Evolutionary conservation across 2,113 vertebrate species (phyloP).

Genomic region (Odocoileus virginianus): DNA sequence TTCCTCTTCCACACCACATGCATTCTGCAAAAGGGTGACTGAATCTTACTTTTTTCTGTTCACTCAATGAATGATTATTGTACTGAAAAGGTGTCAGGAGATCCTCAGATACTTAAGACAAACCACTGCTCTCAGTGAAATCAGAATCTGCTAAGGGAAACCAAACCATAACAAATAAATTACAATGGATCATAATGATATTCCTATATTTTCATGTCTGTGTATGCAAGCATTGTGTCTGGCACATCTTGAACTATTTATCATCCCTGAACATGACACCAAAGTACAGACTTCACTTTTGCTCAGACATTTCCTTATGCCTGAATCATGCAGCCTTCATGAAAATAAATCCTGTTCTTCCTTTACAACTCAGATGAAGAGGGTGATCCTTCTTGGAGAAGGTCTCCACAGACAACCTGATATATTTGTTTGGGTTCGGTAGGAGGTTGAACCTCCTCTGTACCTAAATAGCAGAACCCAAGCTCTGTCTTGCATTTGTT

Average conservation of each 20-base stretch:
- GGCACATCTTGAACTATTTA: neutral
- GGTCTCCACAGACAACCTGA: neutral
- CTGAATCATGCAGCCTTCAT: neutral
- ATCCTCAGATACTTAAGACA: neutral
- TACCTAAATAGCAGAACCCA: neutral
- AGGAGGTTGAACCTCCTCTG: neutral
- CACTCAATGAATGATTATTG: neutral
- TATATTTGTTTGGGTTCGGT: neutral
- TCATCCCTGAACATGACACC: neutral
- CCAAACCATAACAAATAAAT: neutral
- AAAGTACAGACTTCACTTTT: neutral
- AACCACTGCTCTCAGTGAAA: neutral
- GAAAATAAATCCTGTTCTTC: neutral
- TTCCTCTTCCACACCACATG: neutral
- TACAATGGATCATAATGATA: neutral
- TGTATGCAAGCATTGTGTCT: neutral
- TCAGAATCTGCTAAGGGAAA: neutral
- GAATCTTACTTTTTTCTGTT: neutral
- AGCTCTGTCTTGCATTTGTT: neutral
- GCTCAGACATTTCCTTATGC: neutral
- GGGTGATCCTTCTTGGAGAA: neutral
- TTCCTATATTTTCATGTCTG: neutral
- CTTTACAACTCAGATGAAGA: neutral
- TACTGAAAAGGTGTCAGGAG: neutral
- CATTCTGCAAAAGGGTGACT: neutral